Evolutionary conservation across 2,113 vertebrate genomes (phyloP), one percentile per base, ranked within the genome.

Genomic region (Amphiprion ocellaris): DNA sequence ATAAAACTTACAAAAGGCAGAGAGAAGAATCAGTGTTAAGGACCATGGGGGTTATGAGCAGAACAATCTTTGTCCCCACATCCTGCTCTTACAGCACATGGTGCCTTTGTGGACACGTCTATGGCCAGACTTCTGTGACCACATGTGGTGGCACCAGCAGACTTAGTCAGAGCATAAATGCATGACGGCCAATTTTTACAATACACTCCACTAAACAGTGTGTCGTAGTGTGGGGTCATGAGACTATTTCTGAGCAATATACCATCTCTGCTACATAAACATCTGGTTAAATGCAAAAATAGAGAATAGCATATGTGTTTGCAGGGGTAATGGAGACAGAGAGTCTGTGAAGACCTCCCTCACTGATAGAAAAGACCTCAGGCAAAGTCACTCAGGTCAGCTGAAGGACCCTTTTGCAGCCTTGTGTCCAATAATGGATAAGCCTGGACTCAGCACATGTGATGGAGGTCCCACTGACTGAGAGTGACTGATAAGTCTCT

Each of bases 381-480:
- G 79, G 88, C 88, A 89, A 92, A 87, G 82, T 89, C 77, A 89
- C 28, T 79, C 11, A 67, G 73, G 75, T 81, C 17, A 16, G 49
- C 6, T 79, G 62, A 77, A 80, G 59, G 80, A 69, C 52, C 68
- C 46, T 83, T 74, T 74, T 71, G 49, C 49, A 72, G 75, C 69
- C 24, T 71, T 17, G 5, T 68, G 64, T 72, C 49, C 60, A 64
- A 88, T 74, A 79, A 81, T 62, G 55, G 30, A 19, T 21, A 49
- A 49, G 28, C 54, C 30, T 37, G 68, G 58, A 16, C 58, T 44
- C 24, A 62, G 26, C 10, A 37, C 63, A 69, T 46, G 52, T 79
- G 68, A 77, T 75, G 60, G 49, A 47, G 54, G 65, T 73, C 30
- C 44, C 7, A 62, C 52, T 84, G 70, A 75, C 21, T 49, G 30